Evolutionary conservation across 1,140 invertebrate genomes (phyloP).

Genomic region (Phymorhynchus buccinoides): DNA sequence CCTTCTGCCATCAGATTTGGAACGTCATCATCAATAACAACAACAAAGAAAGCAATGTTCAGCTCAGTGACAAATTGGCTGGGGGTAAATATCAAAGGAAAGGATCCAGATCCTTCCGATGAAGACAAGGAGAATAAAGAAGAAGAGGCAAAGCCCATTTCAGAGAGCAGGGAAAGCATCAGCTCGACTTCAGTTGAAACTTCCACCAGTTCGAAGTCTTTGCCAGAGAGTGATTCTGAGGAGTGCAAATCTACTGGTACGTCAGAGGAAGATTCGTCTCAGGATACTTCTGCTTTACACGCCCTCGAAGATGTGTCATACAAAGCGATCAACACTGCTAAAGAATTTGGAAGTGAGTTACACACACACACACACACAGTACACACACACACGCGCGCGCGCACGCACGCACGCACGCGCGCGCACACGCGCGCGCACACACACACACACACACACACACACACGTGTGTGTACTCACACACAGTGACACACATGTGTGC

Average conservation of each 20-base stretch:
- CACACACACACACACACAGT: not conserved
- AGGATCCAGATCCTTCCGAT: conserved; percentile 46
- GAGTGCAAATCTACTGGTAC: conserved; percentile 42
- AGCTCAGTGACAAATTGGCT: conserved; percentile 68
- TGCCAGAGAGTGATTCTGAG: conserved; percentile 44
- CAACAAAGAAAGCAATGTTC: conserved; percentile 62
- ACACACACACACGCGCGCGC: too few relatives aligned
- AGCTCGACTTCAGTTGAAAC: conserved; percentile 46
- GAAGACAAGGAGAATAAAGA: conserved; percentile 52
- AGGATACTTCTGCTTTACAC: conserved; percentile 50
- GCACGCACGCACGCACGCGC: too few relatives aligned
- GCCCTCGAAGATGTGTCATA: conserved; percentile 82
- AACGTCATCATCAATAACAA: conserved; percentile 8
- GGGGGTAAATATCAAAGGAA: conserved; percentile 58
- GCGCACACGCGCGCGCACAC: too few relatives aligned
- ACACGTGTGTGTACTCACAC: too few relatives aligned
- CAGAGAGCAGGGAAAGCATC: conserved; percentile 47
- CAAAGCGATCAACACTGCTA: conserved; percentile 90
- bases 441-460: too few relatives aligned
- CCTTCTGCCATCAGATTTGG: conserved; percentile 14
- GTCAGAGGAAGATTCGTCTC: conserved; percentile 41
- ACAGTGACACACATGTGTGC: not conserved
- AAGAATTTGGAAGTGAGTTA: conserved; percentile 78
- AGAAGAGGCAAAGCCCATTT: conserved; percentile 29
- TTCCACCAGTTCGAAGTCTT: conserved; percentile 41